Conservation (phyloP, 1,140 invertebrate species). For the Oncopeltus fasciatus region DNA sequence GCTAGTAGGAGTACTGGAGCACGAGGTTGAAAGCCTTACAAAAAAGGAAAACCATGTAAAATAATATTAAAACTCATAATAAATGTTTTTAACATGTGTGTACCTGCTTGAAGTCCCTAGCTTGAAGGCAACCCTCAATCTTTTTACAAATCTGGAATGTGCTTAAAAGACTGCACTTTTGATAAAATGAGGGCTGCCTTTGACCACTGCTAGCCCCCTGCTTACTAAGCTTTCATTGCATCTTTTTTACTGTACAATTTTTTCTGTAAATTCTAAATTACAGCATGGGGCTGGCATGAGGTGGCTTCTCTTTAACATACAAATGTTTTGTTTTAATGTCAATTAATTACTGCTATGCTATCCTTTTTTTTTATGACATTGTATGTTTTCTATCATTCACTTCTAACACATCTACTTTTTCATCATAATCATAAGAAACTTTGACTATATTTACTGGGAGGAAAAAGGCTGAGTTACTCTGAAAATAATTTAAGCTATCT, state of each 20-base stretch:
- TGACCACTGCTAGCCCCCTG: not conserved
- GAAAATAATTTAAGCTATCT: too few relatives aligned
- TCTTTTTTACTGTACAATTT: too few relatives aligned
- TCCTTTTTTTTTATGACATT: too few relatives aligned
- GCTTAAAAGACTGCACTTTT: too few relatives aligned
- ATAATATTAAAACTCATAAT: too few relatives aligned
- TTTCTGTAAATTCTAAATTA: not conserved
- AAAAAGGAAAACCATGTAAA: conserved; percentile 2
- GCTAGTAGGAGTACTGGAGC: not conserved
- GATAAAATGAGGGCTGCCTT: not conserved
- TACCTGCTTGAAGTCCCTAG: not conserved
- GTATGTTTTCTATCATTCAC: too few relatives aligned
- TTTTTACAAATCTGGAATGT: not conserved
- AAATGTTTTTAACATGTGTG: not conserved
- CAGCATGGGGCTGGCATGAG: conserved; percentile 17
- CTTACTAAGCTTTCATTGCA: not conserved
- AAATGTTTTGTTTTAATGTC: too few relatives aligned
- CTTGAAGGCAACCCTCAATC: not conserved
- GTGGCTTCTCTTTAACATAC: conserved; percentile 11
- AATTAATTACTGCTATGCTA: too few relatives aligned
- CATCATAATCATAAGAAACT: too few relatives aligned
- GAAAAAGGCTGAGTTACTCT: too few relatives aligned
- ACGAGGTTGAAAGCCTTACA: not conserved
- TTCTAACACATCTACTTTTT: too few relatives aligned
- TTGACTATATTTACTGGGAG: too few relatives aligned